These are phyloP conservation scores for Drosophila ficusphila DNA, from an alignment of 1,140 invertebrate species.

Conservation along the genomic window DNA sequence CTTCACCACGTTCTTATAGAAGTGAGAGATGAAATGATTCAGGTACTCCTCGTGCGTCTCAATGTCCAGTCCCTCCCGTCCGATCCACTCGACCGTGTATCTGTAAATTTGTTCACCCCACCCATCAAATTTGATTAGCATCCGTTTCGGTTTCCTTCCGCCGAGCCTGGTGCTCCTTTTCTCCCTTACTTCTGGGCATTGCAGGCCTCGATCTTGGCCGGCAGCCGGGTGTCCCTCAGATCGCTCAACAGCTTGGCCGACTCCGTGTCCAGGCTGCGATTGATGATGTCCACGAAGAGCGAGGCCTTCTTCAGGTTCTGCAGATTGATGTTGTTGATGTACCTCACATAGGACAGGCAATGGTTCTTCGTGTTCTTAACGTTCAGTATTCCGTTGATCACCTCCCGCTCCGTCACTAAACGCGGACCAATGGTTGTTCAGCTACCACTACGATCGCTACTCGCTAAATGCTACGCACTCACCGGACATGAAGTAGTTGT, in stretches of 20 bases:
- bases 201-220: slow-evolving; percentile 93
- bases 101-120: slow-evolving; percentile 85
- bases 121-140: slow-evolving; percentile 9
- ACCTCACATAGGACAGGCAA: slow-evolving; percentile 96
- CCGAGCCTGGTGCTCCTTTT: slow-evolving; percentile 31
- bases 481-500: slow-evolving; percentile 99
- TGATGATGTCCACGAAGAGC: slow-evolving; percentile 97
- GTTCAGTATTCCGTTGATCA: slow-evolving; percentile 96
- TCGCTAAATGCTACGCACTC: slow-evolving; percentile 49
- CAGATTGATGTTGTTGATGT: slow-evolving; percentile 99
- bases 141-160: slow-evolving; percentile 30
- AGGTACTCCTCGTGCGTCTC: slow-evolving; percentile 98
- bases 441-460: slow-evolving; percentile 27
- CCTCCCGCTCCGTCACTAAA: slow-evolving; percentile 98
- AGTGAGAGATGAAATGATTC: slow-evolving; percentile 97
- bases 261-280: slow-evolving; percentile 96
- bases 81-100: slow-evolving; percentile 98
- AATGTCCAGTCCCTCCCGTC: slow-evolving; percentile 95
- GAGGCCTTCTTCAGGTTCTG: slow-evolving; percentile 97
- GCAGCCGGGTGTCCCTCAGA: slow-evolving; percentile 94
- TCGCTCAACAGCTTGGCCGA: slow-evolving; percentile 95
- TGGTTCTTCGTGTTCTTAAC: slow-evolving; percentile 98
- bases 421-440: slow-evolving; percentile 50
- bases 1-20: slow-evolving; percentile 97
- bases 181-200: slow-evolving; percentile 92